Percentiles rank a stretch among this genome's conserved stretches.
These are phyloP conservation scores for Hypolimnas misippus DNA, from an alignment of 2,888 invertebrate species.

Conservation along the genomic window DNA sequence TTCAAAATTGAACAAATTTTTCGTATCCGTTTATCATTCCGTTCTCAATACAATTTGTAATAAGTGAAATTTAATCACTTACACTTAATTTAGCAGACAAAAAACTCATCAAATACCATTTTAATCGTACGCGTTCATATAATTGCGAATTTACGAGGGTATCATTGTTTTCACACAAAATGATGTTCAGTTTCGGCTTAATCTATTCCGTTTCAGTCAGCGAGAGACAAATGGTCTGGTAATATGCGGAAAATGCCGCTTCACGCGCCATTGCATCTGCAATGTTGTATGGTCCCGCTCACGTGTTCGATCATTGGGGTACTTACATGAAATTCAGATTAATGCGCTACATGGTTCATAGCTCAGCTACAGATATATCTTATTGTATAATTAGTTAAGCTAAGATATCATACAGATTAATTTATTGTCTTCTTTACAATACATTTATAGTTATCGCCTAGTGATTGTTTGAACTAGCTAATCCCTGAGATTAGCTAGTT, in stretches of 20 bases:
- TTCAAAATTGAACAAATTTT: not conserved
- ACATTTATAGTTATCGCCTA: too few species aligned
- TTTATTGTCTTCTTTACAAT: too few species aligned
- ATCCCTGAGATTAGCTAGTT: too few species aligned
- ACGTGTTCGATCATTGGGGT: slow-evolving; percentile 5
- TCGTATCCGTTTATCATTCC: not conserved
- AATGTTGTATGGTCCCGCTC: slow-evolving; percentile 29
- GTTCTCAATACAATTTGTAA: not conserved
- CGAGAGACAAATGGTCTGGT: slow-evolving; percentile 42
- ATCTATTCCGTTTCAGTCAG: slow-evolving; percentile 35
- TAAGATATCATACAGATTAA: too few species aligned
- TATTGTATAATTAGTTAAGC: not conserved
- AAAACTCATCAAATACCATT: not conserved
- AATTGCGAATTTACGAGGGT: slow-evolving; percentile 15
- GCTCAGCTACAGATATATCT: not conserved
- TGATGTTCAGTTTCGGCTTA: slow-evolving; percentile 30
- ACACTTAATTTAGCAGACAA: not conserved
- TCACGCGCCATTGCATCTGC: slow-evolving; percentile 40
- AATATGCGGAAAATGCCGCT: slow-evolving; percentile 43
- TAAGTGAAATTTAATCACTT: not conserved
- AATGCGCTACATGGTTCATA: slow-evolving; percentile 1
- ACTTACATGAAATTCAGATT: slow-evolving; percentile 21
- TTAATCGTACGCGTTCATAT: slow-evolving; percentile 7
- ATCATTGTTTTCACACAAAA: slow-evolving; percentile 30
- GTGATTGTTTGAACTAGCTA: too few species aligned